Percentiles rank a stretch among this genome's conserved stretches.
These are phyloP conservation scores for Gandaritis pyraliata DNA, from an alignment of 2,888 invertebrate species.

Conservation along the genomic window DNA sequence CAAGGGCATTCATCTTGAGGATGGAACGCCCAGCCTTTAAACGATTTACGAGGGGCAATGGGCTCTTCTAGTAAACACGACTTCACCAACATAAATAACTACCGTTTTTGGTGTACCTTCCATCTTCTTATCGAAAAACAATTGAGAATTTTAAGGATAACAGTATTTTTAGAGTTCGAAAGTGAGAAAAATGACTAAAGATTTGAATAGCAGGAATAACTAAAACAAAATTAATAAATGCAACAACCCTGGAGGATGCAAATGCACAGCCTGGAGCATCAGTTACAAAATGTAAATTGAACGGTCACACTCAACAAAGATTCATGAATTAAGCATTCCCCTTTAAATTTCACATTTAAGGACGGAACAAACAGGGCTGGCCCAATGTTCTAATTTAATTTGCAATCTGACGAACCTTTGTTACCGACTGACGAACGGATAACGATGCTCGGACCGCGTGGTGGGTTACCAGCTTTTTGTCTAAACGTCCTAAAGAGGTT, in stretches of 20 bases:
- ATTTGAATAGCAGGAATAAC: slow-evolving; percentile 36
- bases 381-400: slow-evolving; percentile 74
- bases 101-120: slow-evolving; percentile 7
- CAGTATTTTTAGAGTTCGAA: not conserved
- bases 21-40: slow-evolving; percentile 76
- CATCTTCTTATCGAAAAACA: slow-evolving; percentile 7
- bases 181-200: not conserved
- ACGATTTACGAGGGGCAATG: slow-evolving; percentile 80
- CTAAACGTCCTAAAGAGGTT: slow-evolving; percentile 64
- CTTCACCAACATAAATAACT: slow-evolving; percentile 20
- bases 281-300: slow-evolving; percentile 78
- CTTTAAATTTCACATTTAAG: slow-evolving; percentile 75
- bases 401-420: slow-evolving; percentile 70
- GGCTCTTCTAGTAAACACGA: slow-evolving; percentile 67
- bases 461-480: slow-evolving; percentile 61
- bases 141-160: not conserved
- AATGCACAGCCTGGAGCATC: slow-evolving; percentile 64
- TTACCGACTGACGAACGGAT: slow-evolving; percentile 66
- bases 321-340: slow-evolving; percentile 78
- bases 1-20: slow-evolving; percentile 80
- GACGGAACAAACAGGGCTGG: slow-evolving; percentile 66
- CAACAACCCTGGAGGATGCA: slow-evolving; percentile 69
- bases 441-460: slow-evolving; percentile 58
- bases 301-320: slow-evolving; percentile 73
- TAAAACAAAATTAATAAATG: slow-evolving; percentile 61